These are phyloP conservation scores for Mobula hypostoma DNA, from an alignment of 2,113 vertebrate genomes.

Conservation along the genomic window DNA sequence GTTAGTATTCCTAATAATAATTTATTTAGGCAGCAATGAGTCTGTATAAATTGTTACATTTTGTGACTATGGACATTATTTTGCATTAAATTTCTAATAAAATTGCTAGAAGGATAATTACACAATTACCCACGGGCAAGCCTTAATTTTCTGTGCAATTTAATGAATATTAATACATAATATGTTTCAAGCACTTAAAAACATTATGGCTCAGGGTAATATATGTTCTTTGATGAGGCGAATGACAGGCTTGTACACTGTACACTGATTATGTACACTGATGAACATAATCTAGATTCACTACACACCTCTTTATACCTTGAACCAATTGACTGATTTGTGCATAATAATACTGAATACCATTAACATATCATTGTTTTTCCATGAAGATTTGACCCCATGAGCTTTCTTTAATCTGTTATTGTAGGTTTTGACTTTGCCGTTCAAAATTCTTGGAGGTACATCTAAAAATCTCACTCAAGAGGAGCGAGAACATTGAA, in stretches of 20 bases:
- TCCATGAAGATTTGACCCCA: too few relatives aligned
- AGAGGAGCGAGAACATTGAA: not conserved
- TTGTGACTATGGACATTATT: too few relatives aligned
- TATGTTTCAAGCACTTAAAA: too few relatives aligned
- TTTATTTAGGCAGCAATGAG: not conserved
- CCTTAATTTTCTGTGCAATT: too few relatives aligned
- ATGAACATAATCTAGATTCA: not conserved
- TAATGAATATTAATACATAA: too few relatives aligned
- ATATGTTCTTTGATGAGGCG: too few relatives aligned
- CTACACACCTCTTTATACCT: not conserved
- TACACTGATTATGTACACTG: not conserved
- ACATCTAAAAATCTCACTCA: not conserved
- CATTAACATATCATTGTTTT: not conserved
- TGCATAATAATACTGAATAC: not conserved
- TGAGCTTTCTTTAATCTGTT: not conserved
- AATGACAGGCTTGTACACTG: not conserved
- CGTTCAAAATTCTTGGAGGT: not conserved
- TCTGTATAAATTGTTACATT: too few relatives aligned
- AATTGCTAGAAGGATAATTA: too few relatives aligned
- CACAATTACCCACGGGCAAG: too few relatives aligned
- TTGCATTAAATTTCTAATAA: too few relatives aligned
- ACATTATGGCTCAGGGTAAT: too few relatives aligned
- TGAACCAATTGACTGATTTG: not conserved
- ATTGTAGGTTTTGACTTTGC: not conserved
- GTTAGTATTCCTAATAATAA: not conserved